Evolutionary conservation across 1,140 invertebrate species (phyloP).

Genomic region (Drosophila pectinifera): DNA sequence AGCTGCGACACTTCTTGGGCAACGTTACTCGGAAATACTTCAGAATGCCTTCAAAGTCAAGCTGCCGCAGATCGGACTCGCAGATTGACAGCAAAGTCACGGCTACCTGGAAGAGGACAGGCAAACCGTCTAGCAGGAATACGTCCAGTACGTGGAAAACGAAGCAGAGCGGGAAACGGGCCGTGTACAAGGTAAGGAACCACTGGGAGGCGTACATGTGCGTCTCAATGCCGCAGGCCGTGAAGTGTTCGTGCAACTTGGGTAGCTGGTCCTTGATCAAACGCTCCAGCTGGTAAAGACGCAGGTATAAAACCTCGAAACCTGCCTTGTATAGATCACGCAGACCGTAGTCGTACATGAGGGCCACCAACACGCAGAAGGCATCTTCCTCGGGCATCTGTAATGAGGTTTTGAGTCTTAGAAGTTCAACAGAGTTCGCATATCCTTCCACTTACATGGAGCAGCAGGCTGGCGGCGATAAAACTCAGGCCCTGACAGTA

Average conservation of each 20-base stretch:
- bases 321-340: slow-evolving; percentile 98
- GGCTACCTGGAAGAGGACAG: slow-evolving; percentile 98
- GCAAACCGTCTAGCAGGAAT: slow-evolving; percentile 96
- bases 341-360: slow-evolving; percentile 98
- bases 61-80: slow-evolving; percentile 95
- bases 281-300: slow-evolving; percentile 98
- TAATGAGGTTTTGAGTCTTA: neutral
- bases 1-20: slow-evolving; percentile 97
- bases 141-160: slow-evolving; percentile 99
- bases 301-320: slow-evolving; percentile 97
- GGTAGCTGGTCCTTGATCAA: slow-evolving; percentile 94
- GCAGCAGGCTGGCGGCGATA: slow-evolving; percentile 95
- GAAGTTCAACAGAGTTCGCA: neutral
- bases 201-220: slow-evolving; percentile 99
- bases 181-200: slow-evolving; percentile 99
- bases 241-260: slow-evolving; percentile 96
- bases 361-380: slow-evolving; percentile 97
- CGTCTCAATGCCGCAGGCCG: slow-evolving; percentile 95
- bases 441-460: slow-evolving; percentile 92
- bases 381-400: slow-evolving; percentile 99
- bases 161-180: slow-evolving; percentile 98
- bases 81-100: slow-evolving; percentile 96
- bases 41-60: slow-evolving; percentile 98
- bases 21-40: slow-evolving; percentile 97
- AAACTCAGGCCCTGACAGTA: slow-evolving; percentile 99